A percentile compares a stretch with the other conserved stretches of the same genome.
These are phyloP conservation scores for Rhea americana DNA, from an alignment of 2,113 vertebrate genomes.

Conservation along the genomic window DNA sequence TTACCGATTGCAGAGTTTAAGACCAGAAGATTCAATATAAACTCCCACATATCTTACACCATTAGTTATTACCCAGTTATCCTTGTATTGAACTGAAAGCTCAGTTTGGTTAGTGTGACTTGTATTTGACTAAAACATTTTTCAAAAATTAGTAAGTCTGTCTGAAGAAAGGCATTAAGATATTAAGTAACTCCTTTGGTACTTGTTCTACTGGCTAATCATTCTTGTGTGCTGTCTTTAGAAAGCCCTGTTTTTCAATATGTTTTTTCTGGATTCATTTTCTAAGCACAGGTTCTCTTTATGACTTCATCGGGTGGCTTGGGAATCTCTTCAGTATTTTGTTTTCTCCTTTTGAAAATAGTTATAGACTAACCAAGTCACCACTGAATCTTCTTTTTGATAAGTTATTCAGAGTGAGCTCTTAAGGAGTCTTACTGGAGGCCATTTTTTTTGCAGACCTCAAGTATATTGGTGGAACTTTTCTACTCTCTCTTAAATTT, in stretches of 20 bases:
- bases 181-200: not conserved
- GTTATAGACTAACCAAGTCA: not conserved
- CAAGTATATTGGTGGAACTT: not conserved
- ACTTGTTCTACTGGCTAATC: not conserved
- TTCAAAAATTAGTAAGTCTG: not conserved
- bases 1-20: not conserved
- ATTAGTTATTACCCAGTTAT: not conserved
- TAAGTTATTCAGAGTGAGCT: not conserved
- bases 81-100: not conserved
- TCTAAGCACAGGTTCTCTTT: not conserved
- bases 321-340: not conserved
- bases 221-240: not conserved
- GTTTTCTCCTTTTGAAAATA: not conserved
- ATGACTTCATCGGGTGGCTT: not conserved
- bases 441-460: not conserved
- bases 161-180: not conserved
- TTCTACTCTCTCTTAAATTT: not conserved
- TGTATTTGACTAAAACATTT: not conserved
- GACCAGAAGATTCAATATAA: not conserved
- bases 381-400: not conserved
- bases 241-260: not conserved
- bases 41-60: not conserved
- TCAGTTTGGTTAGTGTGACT: not conserved
- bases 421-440: not conserved
- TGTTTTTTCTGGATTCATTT: not conserved